These are phyloP conservation scores for Rattus rattus DNA, from an alignment of 2,113 vertebrate genomes.

Conservation along the genomic window DNA sequence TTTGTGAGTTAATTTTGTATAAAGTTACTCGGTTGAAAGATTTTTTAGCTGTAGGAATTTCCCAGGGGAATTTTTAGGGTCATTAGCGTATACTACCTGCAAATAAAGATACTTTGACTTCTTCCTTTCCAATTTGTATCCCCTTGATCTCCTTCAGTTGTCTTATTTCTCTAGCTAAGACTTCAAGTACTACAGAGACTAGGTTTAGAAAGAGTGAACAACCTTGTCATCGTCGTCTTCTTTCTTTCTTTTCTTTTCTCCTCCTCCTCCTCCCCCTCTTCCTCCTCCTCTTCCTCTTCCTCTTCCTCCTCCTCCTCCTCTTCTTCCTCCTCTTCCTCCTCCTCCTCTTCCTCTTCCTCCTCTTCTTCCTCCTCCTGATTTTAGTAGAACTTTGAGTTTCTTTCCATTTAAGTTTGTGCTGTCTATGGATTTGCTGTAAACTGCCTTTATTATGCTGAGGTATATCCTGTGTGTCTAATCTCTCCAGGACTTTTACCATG, in stretches of 20 bases:
- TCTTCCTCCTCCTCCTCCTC: too few relatives aligned
- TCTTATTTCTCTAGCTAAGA: not conserved
- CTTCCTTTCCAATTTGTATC: not conserved
- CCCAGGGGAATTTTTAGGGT: not conserved
- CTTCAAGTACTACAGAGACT: not conserved
- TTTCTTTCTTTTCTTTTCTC: too few relatives aligned
- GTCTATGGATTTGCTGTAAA: not conserved
- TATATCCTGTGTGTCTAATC: not conserved
- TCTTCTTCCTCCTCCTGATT: not conserved
- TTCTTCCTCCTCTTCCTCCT: not conserved
- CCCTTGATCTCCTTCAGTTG: not conserved
- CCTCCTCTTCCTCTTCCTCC: too few relatives aligned
- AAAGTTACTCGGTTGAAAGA: not conserved
- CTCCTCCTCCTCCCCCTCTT: too few relatives aligned
- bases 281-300: too few relatives aligned
- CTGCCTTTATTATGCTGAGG: not conserved
- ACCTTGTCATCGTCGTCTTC: not conserved
- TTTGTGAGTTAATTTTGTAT: not conserved
- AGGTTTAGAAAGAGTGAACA: not conserved
- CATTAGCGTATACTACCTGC: not conserved
- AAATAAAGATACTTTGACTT: not conserved
- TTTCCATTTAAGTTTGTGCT: not conserved
- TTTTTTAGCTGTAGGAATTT: not conserved
- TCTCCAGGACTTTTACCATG: not conserved
- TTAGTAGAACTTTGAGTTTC: not conserved